Conservation (phyloP, 2,797 vertebrate genomes). For the Botia kubotai region DNA sequence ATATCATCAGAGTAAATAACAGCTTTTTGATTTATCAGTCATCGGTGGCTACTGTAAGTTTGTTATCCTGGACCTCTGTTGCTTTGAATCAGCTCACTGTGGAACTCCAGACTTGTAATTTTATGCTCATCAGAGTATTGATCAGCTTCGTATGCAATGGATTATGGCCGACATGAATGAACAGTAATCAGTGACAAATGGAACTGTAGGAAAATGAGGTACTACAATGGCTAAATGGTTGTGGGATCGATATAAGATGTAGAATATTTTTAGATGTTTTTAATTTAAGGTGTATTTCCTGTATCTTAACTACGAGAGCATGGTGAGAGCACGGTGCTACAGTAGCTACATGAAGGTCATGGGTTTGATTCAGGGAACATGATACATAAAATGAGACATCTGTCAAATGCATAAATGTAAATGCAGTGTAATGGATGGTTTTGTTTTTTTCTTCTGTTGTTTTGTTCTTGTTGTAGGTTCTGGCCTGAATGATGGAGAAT, state of each 20-base stretch:
- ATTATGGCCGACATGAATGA: neutral
- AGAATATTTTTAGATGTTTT: neutral
- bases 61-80: conserved; percentile 24
- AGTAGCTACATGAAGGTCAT: neutral
- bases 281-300: neutral
- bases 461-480: conserved; percentile 76
- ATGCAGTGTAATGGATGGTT: neutral
- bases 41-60: conserved; percentile 33
- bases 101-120: conserved; percentile 43
- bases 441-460: neutral
- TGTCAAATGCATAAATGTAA: neutral
- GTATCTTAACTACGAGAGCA: neutral
- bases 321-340: neutral
- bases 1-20: conserved; percentile 54
- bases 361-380: neutral
- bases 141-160: neutral
- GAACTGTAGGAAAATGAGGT: neutral
- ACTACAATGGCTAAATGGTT: neutral
- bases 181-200: neutral
- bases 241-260: neutral
- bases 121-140: conserved; percentile 45
- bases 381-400: neutral
- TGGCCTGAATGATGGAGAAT: conserved; percentile 91
- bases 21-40: conserved; percentile 44
- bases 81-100: conserved; percentile 13